phyloP scores from a whole-genome alignment of 2,113 vertebrate species.

The rabbit (Oryctolagus cuniculus) region DNA sequence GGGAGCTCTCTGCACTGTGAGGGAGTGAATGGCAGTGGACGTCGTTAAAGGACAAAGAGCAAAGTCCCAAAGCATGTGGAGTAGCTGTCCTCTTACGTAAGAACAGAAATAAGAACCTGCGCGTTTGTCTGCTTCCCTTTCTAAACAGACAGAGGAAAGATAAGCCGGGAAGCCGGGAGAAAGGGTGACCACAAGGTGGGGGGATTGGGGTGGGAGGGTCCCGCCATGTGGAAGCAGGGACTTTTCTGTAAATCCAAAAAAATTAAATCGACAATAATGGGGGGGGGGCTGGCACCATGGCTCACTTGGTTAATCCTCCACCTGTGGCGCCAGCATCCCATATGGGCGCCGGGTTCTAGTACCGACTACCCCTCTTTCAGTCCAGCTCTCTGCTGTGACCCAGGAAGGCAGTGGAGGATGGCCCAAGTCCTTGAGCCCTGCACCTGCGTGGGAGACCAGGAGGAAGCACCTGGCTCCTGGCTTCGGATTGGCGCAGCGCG shows the following conservation, averaged over 20 bases:
- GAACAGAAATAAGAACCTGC: too few relatives aligned
- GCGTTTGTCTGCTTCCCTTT: neutral
- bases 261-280: neutral
- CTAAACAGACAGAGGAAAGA: neutral
- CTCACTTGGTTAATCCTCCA: too few relatives aligned
- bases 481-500: too few relatives aligned
- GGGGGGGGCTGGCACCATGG: too few relatives aligned
- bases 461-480: too few relatives aligned
- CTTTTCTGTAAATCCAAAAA: neutral
- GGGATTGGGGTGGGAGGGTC: neutral
- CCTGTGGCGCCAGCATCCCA: too few relatives aligned
- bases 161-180: neutral
- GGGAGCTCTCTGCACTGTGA: neutral
- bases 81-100: neutral
- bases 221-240: neutral
- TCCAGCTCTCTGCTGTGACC: too few relatives aligned
- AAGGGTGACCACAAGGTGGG: neutral
- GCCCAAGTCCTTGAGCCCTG: too few relatives aligned
- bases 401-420: too few relatives aligned
- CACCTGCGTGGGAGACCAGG: too few relatives aligned
- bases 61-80: neutral
- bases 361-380: too few relatives aligned
- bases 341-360: too few relatives aligned
- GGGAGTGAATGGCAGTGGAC: neutral
- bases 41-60: neutral